A percentile compares a stretch with the other conserved stretches of the same genome.
Evolutionary conservation across 2,113 vertebrate genomes (phyloP).

Genomic region (Cervus canadensis): DNA sequence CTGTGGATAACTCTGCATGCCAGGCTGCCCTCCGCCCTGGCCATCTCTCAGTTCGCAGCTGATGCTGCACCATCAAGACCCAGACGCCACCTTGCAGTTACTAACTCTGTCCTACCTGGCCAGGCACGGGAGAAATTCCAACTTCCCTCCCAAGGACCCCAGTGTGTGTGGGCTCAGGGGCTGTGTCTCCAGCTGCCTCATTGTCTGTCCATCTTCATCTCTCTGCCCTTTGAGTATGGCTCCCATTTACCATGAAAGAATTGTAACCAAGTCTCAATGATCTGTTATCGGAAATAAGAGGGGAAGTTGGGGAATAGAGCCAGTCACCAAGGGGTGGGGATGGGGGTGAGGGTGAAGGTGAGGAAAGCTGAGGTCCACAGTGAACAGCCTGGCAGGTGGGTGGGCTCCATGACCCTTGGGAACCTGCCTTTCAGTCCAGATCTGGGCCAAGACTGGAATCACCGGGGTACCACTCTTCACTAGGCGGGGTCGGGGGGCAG

Average conservation of each 20-base stretch:
- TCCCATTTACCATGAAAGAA: not conserved
- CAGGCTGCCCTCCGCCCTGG: fast-evolving
- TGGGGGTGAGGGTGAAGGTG: fast-evolving
- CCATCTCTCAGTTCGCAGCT: fast-evolving
- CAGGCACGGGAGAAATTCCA: fast-evolving
- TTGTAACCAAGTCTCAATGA: fast-evolving
- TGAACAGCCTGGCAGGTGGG: not conserved
- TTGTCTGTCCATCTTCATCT: fast-evolving
- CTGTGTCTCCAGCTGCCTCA: fast-evolving
- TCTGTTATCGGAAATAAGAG: fast-evolving
- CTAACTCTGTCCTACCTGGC: too few species aligned
- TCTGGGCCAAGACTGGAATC: not conserved
- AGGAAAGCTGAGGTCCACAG: fast-evolving
- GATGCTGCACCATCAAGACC: fast-evolving
- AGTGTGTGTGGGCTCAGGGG: fast-evolving
- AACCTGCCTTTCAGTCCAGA: not conserved
- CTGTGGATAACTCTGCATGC: fast-evolving
- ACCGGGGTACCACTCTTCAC: not conserved
- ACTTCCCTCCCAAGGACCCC: too few species aligned
- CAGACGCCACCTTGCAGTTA: not conserved
- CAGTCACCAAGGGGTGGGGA: fast-evolving
- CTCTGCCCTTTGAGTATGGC: not conserved
- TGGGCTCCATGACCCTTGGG: not conserved
- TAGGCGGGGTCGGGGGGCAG: not conserved
- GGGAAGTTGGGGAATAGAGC: fast-evolving